Evolutionary conservation across 2,797 vertebrate genomes (phyloP).

Genomic region (Pogoniulus pusillus): DNA sequence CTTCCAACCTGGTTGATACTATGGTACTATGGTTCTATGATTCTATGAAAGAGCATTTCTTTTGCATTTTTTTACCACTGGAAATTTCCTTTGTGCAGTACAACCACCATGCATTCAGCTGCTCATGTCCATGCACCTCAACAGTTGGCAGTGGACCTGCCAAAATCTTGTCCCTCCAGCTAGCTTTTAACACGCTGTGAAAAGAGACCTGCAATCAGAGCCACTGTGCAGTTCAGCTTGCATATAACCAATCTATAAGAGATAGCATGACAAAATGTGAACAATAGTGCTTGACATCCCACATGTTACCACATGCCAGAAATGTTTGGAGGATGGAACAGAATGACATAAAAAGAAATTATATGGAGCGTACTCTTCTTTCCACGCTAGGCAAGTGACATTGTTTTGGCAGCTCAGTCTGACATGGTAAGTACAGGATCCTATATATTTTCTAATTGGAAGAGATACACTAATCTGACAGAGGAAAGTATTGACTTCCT

Average conservation of each 20-base stretch:
- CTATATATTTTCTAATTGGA: neutral
- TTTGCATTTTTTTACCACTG: too few relatives aligned
- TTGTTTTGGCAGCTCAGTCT: conserved; percentile 42
- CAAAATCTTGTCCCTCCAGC: neutral
- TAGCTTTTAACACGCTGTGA: neutral
- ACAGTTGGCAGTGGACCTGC: neutral
- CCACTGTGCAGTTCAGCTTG: neutral
- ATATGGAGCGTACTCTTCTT: conserved; percentile 1
- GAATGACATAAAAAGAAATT: conserved; percentile 34
- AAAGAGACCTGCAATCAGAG: conserved; percentile 12
- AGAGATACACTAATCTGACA: neutral
- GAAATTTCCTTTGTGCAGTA: neutral
- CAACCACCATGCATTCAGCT: neutral
- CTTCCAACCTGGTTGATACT: too few relatives aligned
- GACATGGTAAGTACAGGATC: conserved; percentile 7
- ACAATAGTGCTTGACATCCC: conserved; percentile 30
- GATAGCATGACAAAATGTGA: conserved; percentile 33
- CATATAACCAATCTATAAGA: conserved; percentile 7
- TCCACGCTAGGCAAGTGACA: neutral
- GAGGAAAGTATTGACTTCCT: neutral
- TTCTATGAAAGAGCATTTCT: neutral
- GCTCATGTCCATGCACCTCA: fast-evolving
- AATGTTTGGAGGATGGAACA: conserved; percentile 29
- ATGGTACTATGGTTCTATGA: too few relatives aligned
- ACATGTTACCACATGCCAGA: conserved; percentile 32